Base-by-base conservation (phyloP, 1,140 invertebrate genomes). In the Glomeris maerens region DNA sequence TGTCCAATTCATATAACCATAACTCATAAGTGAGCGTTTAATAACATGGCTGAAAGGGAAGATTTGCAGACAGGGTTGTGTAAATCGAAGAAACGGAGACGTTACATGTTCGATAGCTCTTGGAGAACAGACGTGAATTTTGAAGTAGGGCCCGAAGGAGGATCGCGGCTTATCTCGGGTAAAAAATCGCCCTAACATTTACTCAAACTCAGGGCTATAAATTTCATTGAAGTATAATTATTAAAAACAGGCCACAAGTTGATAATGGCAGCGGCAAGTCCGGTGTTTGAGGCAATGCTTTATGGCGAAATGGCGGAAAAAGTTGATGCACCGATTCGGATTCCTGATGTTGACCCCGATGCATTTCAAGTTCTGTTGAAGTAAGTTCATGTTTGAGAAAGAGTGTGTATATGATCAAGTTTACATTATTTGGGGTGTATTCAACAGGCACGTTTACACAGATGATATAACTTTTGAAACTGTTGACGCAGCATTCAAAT, bases 201-300 rank as follows among this genome's bases (percentile, higher is more conserved):
- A n/a, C n/a, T n/a, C n/a, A n/a, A 17, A n/a, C n/a, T n/a, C n/a
- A n/a, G n/a, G n/a, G n/a, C n/a, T n/a, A n/a, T n/a, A 17, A 10
- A 10, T 21, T 42, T 21, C 25, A 4, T 5, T 10, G 4, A 10
- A 5, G 20, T 21, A 5, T 42, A 5, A 5, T 42, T 42, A 42
- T n/a, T n/a, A 21, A 25, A 21, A 5, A 17, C 14, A 45, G 82
- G 78, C 0, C 85, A 90, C 61, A 86, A 86, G 62, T 63, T 88
- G 25, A 75, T 89, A 29, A 65, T 89, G 38, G 82, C 83, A 0
- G 85, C 85, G 80, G 78, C 81, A 0, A 86, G 83, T 57, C 84
- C 84, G 5, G 84, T 86, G 1, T 84, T 74, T 74, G 84, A 75
- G 72, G 81, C 73, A 56, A 84, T 69, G 85, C 86, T 87, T 72